Evolutionary conservation across 1,140 invertebrate genomes (phyloP).

Genomic region (Scaptomyza montana): DNA sequence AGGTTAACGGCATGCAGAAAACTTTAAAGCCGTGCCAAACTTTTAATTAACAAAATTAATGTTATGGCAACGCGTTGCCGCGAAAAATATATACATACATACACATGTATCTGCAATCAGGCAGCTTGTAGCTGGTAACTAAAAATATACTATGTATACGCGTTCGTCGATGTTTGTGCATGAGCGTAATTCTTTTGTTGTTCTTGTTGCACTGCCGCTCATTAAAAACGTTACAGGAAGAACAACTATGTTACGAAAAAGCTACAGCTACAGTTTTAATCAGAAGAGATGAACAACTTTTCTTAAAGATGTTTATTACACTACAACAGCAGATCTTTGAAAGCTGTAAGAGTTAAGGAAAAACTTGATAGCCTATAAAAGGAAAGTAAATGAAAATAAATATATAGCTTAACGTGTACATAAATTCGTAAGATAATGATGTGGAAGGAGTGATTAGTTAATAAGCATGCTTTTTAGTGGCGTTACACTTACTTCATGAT

Average conservation of each 20-base stretch:
- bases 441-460: too few relatives aligned
- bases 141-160: slow-evolving; percentile 15
- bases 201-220: slow-evolving; percentile 47
- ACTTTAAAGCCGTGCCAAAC: slow-evolving; percentile 72
- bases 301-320: too few relatives aligned
- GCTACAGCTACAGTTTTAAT: slow-evolving; percentile 5
- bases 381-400: too few relatives aligned
- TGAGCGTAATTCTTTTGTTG: slow-evolving; percentile 8
- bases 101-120: slow-evolving; percentile 21
- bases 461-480: too few relatives aligned
- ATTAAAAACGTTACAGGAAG: slow-evolving; percentile 56
- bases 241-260: slow-evolving; percentile 9
- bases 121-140: slow-evolving; percentile 34
- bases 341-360: too few relatives aligned
- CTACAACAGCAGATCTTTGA: too few relatives aligned
- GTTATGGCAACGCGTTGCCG: slow-evolving; percentile 56
- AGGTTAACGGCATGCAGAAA: slow-evolving; percentile 50
- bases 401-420: too few relatives aligned
- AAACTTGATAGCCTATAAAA: neutral
- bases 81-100: slow-evolving; percentile 8
- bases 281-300: neutral
- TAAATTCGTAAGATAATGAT: too few relatives aligned
- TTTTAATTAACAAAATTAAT: slow-evolving; percentile 83
- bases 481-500: neutral
- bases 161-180: slow-evolving; percentile 31